phyloP scores from a whole-genome alignment of 2,888 invertebrate genomes.

The Acanthacorydalis orientalis region DNA sequence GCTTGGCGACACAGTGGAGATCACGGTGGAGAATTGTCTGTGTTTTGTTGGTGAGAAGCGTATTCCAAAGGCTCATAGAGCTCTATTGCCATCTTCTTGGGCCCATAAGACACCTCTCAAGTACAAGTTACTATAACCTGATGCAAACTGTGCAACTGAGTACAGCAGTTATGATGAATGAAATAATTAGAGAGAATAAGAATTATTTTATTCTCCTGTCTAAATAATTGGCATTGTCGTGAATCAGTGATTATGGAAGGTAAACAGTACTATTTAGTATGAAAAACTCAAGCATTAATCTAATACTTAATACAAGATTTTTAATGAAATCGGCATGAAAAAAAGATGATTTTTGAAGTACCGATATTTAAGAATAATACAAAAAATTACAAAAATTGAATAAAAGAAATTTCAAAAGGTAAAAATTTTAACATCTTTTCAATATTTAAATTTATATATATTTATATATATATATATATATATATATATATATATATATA shows the following conservation, averaged over 20 bases:
- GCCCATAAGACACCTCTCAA: constrained; percentile 5
- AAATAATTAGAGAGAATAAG: neutral
- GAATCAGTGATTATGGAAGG: neutral
- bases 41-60: constrained; percentile 58
- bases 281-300: neutral
- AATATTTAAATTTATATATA: no score
- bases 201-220: neutral
- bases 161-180: neutral
- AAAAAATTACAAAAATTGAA: neutral
- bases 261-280: neutral
- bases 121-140: constrained; percentile 3
- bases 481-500: no score
- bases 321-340: no score
- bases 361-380: no score
- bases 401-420: neutral
- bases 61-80: neutral
- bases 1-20: constrained; percentile 55
- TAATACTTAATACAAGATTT: no score
- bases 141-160: neutral
- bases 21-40: constrained; percentile 58
- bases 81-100: neutral
- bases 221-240: neutral
- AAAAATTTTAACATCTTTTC: no score
- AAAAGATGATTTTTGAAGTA: no score
- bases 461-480: no score